These are phyloP conservation scores for Beris chalybata DNA, from an alignment of 2,888 invertebrate genomes.

Conservation along the genomic window DNA sequence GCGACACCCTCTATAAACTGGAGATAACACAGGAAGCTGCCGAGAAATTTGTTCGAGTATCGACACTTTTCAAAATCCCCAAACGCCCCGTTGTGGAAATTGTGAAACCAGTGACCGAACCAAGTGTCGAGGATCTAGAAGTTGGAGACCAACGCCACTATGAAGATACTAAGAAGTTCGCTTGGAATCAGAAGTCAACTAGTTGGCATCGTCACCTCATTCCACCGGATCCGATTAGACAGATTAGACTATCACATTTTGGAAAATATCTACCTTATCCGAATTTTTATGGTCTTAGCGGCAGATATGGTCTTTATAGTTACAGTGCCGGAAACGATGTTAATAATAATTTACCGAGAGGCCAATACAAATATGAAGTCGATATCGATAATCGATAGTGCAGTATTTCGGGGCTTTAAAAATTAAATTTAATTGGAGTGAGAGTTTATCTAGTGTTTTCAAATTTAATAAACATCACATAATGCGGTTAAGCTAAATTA, in stretches of 20 bases:
- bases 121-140: not conserved
- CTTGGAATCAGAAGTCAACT: not conserved
- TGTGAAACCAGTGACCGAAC: slow-evolving; percentile 19
- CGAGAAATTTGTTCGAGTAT: slow-evolving; percentile 5
- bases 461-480: no score
- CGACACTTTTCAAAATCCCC: slow-evolving; percentile 6
- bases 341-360: slow-evolving; percentile 39
- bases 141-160: not conserved
- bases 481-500: no score
- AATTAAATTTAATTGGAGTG: no score
- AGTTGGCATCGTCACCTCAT: slow-evolving; percentile 2
- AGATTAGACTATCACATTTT: slow-evolving; percentile 33
- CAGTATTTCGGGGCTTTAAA: no score
- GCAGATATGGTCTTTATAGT: slow-evolving; percentile 34
- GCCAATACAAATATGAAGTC: slow-evolving; percentile 37
- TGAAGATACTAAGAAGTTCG: not conserved
- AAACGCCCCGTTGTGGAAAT: not conserved
- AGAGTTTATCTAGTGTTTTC: no score
- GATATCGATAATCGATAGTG: slow-evolving; percentile 27
- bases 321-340: slow-evolving; percentile 38
- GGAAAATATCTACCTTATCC: slow-evolving; percentile 28
- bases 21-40: not conserved
- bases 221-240: slow-evolving; percentile 28
- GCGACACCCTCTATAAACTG: slow-evolving; percentile 15
- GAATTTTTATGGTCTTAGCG: slow-evolving; percentile 31